These are phyloP conservation scores for Charina bottae DNA, from an alignment of 2,113 vertebrate genomes.

Conservation along the genomic window DNA sequence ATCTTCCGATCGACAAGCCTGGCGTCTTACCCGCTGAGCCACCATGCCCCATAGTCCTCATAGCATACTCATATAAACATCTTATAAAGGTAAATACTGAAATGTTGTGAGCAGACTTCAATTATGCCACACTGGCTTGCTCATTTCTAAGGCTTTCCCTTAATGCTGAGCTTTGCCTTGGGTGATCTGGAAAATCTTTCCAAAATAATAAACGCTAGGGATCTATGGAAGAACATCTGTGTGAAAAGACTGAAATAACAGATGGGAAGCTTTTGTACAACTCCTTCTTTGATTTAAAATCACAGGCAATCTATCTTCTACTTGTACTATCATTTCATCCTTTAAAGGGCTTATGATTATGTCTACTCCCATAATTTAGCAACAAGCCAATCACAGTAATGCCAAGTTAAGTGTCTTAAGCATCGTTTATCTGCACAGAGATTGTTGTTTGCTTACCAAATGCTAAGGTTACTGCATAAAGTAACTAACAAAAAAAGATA, in stretches of 20 bases:
- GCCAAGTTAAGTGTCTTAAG: fast-evolving
- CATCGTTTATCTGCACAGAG: conserved; percentile 4
- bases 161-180: too few relatives aligned
- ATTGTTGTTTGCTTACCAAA: not conserved
- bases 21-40: too few relatives aligned
- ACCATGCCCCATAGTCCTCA: too few relatives aligned
- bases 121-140: not conserved
- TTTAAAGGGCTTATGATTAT: not conserved
- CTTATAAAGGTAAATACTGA: not conserved
- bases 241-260: not conserved
- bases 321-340: not conserved
- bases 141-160: not conserved
- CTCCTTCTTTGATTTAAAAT: not conserved
- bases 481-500: not conserved
- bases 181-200: too few relatives aligned
- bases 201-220: not conserved
- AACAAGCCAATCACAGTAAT: not conserved
- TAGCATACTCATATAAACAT: too few relatives aligned
- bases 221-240: not conserved
- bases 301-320: not conserved
- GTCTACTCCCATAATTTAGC: not conserved
- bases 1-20: too few relatives aligned
- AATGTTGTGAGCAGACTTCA: too few relatives aligned
- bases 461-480: not conserved
- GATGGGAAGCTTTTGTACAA: not conserved